Evolutionary conservation across 2,797 vertebrate genomes (phyloP).

Genomic region (Characodon lateralis): DNA sequence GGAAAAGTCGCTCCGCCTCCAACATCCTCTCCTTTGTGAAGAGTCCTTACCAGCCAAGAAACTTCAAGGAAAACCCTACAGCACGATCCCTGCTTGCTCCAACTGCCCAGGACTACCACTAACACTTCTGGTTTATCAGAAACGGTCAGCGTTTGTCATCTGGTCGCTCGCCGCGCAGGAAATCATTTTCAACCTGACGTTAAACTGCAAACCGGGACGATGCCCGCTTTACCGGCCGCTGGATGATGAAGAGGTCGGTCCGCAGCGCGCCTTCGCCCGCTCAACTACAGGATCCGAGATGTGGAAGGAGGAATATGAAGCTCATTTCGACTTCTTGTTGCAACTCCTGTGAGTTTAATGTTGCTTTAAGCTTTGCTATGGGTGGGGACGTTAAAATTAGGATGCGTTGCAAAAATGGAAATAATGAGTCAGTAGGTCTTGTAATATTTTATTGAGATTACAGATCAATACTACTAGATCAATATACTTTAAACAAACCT

Average conservation of each 20-base stretch:
- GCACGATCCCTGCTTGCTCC: background rate
- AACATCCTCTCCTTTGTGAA: constrained; percentile 64
- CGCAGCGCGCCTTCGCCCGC: constrained; percentile 51
- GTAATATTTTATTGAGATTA: background rate
- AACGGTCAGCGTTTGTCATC: background rate
- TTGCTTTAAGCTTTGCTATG: background rate
- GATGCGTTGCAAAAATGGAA: constrained; percentile 61
- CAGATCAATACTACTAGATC: background rate
- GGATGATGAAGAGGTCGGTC: constrained; percentile 68
- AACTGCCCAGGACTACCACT: constrained; percentile 1
- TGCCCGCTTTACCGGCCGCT: constrained; percentile 45
- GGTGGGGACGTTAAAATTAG: constrained; percentile 37
- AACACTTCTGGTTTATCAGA: background rate
- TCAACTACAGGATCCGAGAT: constrained; percentile 56
- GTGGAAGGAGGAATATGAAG: constrained; percentile 86
- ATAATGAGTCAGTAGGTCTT: constrained; percentile 39
- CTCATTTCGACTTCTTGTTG: constrained; percentile 83
- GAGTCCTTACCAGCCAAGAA: constrained; percentile 41
- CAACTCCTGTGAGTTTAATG: constrained; percentile 81
- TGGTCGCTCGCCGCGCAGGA: constrained; percentile 14
- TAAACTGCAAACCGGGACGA: constrained; percentile 37
- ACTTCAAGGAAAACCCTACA: constrained; percentile 53
- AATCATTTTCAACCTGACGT: background rate
- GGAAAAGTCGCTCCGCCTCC: constrained; percentile 71
- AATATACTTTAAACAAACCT: background rate